Evolutionary conservation across 2,113 vertebrate species (phyloP), one percentile per base, ranked within the genome.

Genomic region (Scomber japonicus): DNA sequence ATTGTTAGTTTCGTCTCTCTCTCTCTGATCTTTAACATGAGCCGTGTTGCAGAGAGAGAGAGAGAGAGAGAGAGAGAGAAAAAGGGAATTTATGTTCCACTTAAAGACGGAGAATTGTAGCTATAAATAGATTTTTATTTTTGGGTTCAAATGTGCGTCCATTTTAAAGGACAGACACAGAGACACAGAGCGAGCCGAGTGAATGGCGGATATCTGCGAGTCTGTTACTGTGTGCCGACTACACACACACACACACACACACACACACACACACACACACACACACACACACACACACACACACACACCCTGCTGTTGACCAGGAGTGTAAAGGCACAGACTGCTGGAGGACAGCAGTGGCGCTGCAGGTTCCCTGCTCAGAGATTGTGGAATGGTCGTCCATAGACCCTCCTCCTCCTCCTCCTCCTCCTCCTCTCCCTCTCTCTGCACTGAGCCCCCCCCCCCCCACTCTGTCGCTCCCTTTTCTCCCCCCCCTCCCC

Each of bases 361-460:
- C 67, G 82, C 86, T 89, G 91, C 87, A 88, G 90, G 85, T 91
- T 91, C 80, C 81, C 84, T 85, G 84, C 84, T 84, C 83, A 86
- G 87, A 89, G 89, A 93, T 87, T 91, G 92, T 92, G 89, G 90
- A 90, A 88, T 88, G 81, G 94, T 92, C 85, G 93, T 94, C 86
- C 65, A 93, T 94, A 93, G 85, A 86, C 93, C 68, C 90, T 85
- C 87, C 89, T 53, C 88, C 82, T 68, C 16, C 24, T 30, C 69
- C 44, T 40, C 35, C 35, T 40, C 27, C n/a, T 27, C 30, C 45
- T 45, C 74, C 14, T 45, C 62, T 14, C 80, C 57, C 71, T 27
- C 78, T 79, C 71, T 79, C 46, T 75, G 62, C 57, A 66, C 83
- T 83, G 90, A 88, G 86, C 74, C 89, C 88, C 89, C 92, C 81